A percentile compares a stretch with the other conserved stretches of the same genome.
Conservation (phyloP, 1,140 invertebrate genomes). For the Drosophila leontia region DNA sequence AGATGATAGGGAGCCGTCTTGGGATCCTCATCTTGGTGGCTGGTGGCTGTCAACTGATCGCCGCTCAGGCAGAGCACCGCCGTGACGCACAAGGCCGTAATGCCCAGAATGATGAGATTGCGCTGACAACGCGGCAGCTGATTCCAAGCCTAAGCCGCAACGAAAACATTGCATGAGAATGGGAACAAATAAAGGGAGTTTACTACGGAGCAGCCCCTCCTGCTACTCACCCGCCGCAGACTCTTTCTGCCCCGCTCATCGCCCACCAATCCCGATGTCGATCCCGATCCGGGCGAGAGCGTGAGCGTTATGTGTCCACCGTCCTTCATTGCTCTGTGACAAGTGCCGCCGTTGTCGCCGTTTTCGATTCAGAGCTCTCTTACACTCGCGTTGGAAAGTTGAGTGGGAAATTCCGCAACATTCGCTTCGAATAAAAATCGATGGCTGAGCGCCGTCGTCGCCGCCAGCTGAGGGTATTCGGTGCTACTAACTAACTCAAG, state of each 20-base stretch:
- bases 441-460: constrained; percentile 29
- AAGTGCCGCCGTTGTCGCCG: constrained; percentile 1
- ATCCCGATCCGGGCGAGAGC: constrained; percentile 40
- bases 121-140: constrained; percentile 93
- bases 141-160: constrained; percentile 89
- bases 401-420: constrained; percentile 40
- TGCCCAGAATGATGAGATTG: constrained; percentile 88
- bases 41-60: constrained; percentile 59
- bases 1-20: constrained; percentile 54
- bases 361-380: constrained; percentile 5
- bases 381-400: constrained; percentile 19
- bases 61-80: constrained; percentile 70
- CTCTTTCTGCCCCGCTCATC: constrained; percentile 70
- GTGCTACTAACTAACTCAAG: constrained; percentile 42
- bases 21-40: constrained; percentile 26
- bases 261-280: background rate
- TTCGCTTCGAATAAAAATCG: constrained; percentile 53
- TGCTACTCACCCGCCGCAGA: constrained; percentile 68
- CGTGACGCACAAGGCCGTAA: constrained; percentile 66
- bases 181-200: no score
- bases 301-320: constrained; percentile 75
- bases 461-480: constrained; percentile 1
- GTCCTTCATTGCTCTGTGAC: constrained; percentile 54
- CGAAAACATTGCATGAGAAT: constrained; percentile 59
- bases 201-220: background rate